Percentiles rank a stretch among this genome's conserved stretches.
Evolutionary conservation across 2,797 vertebrate genomes (phyloP).

Genomic region (Chaetodon trifasciatus): DNA sequence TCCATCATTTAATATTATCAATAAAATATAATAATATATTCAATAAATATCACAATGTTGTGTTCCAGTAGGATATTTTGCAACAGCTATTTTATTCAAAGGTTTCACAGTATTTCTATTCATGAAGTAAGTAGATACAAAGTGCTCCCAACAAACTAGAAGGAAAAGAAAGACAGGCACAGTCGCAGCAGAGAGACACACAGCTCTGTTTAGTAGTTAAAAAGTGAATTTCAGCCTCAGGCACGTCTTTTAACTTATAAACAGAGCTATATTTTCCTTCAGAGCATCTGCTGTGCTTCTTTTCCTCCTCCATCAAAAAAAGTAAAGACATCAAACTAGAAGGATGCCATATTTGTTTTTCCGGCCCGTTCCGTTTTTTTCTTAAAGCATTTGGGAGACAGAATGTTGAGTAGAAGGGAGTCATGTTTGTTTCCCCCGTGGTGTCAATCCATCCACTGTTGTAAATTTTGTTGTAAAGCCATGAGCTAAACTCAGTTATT

Average conservation of each 20-base stretch:
- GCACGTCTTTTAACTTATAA: neutral
- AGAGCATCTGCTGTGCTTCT: neutral
- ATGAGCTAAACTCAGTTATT: slow-evolving; percentile 21
- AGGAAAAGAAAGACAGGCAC: neutral
- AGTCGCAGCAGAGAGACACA: neutral
- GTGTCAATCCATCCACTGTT: slow-evolving; percentile 31
- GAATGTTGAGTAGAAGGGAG: neutral
- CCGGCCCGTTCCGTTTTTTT: neutral
- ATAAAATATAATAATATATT: no score
- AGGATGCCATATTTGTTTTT: slow-evolving; percentile 14
- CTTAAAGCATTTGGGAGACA: slow-evolving; percentile 14
- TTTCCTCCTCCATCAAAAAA: slow-evolving; percentile 4
- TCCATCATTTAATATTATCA: no score
- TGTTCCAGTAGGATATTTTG: neutral
- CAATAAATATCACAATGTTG: neutral
- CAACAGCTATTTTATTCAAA: neutral
- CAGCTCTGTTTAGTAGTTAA: neutral
- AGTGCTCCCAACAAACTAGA: neutral
- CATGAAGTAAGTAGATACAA: neutral
- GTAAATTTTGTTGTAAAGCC: slow-evolving; percentile 33
- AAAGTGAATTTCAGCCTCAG: neutral
- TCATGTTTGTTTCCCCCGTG: neutral
- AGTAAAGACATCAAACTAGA: slow-evolving; percentile 23
- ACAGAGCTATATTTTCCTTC: neutral
- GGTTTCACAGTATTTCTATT: neutral